A percentile compares a stretch with the other conserved stretches of the same genome.
phyloP scores from a whole-genome alignment of 2,888 invertebrate genomes.

The Acrobasis repandana region DNA sequence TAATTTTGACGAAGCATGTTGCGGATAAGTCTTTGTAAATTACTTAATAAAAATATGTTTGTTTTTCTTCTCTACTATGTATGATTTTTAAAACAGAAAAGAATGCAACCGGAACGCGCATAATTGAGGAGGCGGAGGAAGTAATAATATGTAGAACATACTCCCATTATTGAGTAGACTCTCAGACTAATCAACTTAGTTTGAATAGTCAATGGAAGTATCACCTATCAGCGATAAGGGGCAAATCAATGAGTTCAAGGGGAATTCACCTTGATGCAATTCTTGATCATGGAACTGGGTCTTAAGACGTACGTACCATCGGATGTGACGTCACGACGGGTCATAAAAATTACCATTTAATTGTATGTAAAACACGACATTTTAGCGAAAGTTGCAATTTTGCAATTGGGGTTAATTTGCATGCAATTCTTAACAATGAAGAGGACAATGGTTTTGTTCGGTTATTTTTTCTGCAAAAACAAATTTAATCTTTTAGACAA shows the following conservation, averaged over 20 bases:
- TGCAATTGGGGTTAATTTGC: constrained; percentile 32
- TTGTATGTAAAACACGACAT: constrained; percentile 57
- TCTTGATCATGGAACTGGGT: constrained; percentile 16
- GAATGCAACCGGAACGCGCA: too few relatives aligned
- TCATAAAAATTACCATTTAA: constrained; percentile 55
- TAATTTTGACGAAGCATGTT: too few relatives aligned
- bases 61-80: too few relatives aligned
- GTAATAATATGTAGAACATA: too few relatives aligned
- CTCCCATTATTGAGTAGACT: too few relatives aligned
- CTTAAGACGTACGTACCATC: constrained; percentile 1
- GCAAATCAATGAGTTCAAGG: not conserved
- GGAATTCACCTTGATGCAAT: not conserved
- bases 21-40: too few relatives aligned
- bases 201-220: too few relatives aligned
- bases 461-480: not conserved
- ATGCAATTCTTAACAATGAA: constrained; percentile 19
- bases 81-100: too few relatives aligned
- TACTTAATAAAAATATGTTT: too few relatives aligned
- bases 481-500: not conserved
- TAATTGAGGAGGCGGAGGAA: too few relatives aligned
- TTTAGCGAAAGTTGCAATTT: constrained; percentile 54
- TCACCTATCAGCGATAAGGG: not conserved
- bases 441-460: not conserved
- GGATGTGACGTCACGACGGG: constrained; percentile 13
- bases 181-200: too few relatives aligned